These are phyloP conservation scores for Canis aureus DNA, from an alignment of 2,113 vertebrate genomes.

Conservation along the genomic window DNA sequence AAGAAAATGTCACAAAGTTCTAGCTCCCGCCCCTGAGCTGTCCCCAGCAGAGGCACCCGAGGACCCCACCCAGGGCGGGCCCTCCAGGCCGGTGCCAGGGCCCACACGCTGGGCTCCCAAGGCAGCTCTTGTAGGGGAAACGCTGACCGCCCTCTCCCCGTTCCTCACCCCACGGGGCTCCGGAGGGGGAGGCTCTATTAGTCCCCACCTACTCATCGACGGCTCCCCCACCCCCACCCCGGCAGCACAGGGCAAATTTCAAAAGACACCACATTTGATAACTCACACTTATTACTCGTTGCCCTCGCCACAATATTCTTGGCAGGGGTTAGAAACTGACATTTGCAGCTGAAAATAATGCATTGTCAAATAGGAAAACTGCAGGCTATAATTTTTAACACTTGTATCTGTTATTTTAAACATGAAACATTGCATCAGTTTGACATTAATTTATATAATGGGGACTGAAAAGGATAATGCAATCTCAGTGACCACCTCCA, in stretches of 20 bases:
- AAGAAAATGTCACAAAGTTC: neutral
- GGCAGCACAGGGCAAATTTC: conserved; percentile 68
- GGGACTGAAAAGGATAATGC: conserved; percentile 86
- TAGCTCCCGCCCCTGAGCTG: neutral
- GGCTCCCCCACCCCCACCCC: neutral
- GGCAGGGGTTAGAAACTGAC: conserved; percentile 84
- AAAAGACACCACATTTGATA: conserved; percentile 82
- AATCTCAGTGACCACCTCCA: conserved; percentile 86
- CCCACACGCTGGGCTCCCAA: rapidly evolving
- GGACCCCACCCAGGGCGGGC: too few relatives aligned
- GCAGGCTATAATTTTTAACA: conserved; percentile 88
- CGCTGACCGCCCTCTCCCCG: conserved; percentile 20
- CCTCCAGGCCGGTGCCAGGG: too few relatives aligned
- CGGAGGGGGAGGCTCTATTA: neutral
- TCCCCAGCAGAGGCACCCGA: neutral
- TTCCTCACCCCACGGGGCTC: neutral
- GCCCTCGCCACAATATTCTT: conserved; percentile 81
- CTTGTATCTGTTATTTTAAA: conserved; percentile 89
- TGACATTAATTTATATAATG: conserved; percentile 91
- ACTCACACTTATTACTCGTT: conserved; percentile 82
- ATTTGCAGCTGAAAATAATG: conserved; percentile 87
- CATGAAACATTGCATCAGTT: conserved; percentile 86
- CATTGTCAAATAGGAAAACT: conserved; percentile 87
- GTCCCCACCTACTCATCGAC: neutral
- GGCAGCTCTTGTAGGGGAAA: neutral